Conservation (phyloP, 2,888 invertebrate genomes). For the Drosophila algonquin region DNA sequence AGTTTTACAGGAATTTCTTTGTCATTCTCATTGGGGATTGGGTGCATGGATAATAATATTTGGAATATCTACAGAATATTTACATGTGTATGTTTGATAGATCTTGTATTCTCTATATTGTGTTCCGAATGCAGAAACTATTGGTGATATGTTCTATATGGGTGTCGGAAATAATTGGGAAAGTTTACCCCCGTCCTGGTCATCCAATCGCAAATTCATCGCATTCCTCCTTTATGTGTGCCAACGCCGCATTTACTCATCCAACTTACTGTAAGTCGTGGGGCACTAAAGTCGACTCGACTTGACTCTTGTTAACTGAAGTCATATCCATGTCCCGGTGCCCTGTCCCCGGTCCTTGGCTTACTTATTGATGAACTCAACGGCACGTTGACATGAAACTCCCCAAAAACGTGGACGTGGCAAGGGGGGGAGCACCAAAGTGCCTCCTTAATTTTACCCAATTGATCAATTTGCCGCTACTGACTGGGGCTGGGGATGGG, state of each 20-base stretch:
- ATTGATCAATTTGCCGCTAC: constrained; percentile 69
- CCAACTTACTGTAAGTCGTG: constrained; percentile 19
- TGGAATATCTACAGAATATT: not conserved
- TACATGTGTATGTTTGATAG: not conserved
- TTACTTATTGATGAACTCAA: constrained; percentile 76
- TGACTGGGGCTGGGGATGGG: not conserved
- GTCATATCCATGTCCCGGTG: constrained; percentile 38
- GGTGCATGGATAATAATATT: not conserved
- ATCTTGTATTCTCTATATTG: not conserved
- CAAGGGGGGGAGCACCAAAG: constrained; percentile 36
- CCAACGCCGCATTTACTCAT: constrained; percentile 39
- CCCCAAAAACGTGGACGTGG: constrained; percentile 12
- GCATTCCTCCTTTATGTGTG: constrained; percentile 27
- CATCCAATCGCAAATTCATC: constrained; percentile 13
- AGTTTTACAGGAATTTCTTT: not conserved
- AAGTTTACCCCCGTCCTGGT: constrained; percentile 27
- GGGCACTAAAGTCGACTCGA: constrained; percentile 29
- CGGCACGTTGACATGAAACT: constrained; percentile 71
- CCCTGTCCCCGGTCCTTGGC: constrained; percentile 20
- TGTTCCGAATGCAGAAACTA: not conserved
- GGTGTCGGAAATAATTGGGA: constrained; percentile 21
- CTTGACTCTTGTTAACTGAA: constrained; percentile 2
- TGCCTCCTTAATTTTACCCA: constrained; percentile 71
- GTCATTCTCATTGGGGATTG: not conserved
- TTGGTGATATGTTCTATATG: not conserved